phyloP scores from a whole-genome alignment of 2,888 invertebrate genomes.

The Parnassius smintheus region DNA sequence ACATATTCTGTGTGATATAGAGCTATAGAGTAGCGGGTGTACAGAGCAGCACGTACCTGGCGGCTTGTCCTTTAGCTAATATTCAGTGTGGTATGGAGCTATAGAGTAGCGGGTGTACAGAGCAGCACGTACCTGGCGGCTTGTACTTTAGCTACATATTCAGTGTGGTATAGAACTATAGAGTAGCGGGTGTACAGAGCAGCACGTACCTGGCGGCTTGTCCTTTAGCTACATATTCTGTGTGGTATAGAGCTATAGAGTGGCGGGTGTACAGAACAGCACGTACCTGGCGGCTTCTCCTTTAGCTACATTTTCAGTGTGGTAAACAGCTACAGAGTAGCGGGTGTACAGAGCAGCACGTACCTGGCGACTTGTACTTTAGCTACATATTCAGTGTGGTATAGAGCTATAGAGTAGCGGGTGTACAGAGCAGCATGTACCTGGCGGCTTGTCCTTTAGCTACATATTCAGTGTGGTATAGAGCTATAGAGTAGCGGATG shows the following conservation, averaged over 20 bases:
- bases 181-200: background rate
- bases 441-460: conserved; percentile 7
- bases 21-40: background rate
- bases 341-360: too few species aligned
- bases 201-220: conserved; percentile 13
- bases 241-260: background rate
- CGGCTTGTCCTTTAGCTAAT: conserved; percentile 3
- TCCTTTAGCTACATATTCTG: too few species aligned
- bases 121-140: conserved; percentile 6
- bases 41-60: background rate
- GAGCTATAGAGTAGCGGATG: background rate
- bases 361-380: conserved; percentile 10
- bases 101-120: background rate
- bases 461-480: too few species aligned
- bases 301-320: too few species aligned
- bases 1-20: background rate
- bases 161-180: background rate
- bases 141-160: background rate
- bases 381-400: too few species aligned
- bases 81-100: background rate
- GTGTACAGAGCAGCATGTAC: background rate
- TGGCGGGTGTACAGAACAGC: background rate
- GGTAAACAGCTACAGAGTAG: background rate
- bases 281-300: conserved; percentile 13
- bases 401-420: background rate